Base-by-base conservation (phyloP, 1,140 invertebrate species). In the Drosophila pallidifrons region DNA sequence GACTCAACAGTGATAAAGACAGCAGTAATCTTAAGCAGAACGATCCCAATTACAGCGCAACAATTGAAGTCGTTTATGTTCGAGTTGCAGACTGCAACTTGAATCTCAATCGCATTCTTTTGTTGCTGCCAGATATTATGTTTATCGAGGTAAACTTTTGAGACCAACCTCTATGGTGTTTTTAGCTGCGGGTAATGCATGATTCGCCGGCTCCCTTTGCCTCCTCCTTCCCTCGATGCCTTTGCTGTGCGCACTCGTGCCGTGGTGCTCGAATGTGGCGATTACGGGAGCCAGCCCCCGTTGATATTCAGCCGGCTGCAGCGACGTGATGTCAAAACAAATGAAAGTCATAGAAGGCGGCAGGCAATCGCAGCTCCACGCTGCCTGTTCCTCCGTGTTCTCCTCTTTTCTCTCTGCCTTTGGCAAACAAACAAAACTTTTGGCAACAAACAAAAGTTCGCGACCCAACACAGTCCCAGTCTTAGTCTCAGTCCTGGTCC, bases 301-400 rank as follows among this genome's bases (percentile, higher is more conserved):
- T 28, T 54, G 45, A 20, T 60, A 49, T 61, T 67, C 45, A 43
- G 58, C 30, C 65, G 52, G 52, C 64, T 73, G 75, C 79, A 69
- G 74, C 80, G 82, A 87, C 83, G 85, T 88, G 85, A 89, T 89
- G 85, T 89, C 85, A 89, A 89, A 89, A 89, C 85, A 89, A 89
- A 89, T 89, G 85, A 87, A 87, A 87, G 80, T 80, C 83, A 75
- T 68, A 80, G 77, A 80, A 68, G 82, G 77, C 64, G 83, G 74
- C 77, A 64, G 67, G 60, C 74, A 60, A 59, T 68, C 71, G 55
- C 57, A 41, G 15, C 43, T 38, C 2, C 35, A 32, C 7, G 54
- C 41, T 61, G 32, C 61, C 60, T 38, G 64, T 8, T 49, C 28
- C 13, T 49, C 28, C 30, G 35, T 13, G n/a, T 30, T 1, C n/a